Percentiles rank a stretch among this genome's conserved stretches.
phyloP scores from a whole-genome alignment of 2,888 invertebrate genomes.

The Capitulum mitella region DNA sequence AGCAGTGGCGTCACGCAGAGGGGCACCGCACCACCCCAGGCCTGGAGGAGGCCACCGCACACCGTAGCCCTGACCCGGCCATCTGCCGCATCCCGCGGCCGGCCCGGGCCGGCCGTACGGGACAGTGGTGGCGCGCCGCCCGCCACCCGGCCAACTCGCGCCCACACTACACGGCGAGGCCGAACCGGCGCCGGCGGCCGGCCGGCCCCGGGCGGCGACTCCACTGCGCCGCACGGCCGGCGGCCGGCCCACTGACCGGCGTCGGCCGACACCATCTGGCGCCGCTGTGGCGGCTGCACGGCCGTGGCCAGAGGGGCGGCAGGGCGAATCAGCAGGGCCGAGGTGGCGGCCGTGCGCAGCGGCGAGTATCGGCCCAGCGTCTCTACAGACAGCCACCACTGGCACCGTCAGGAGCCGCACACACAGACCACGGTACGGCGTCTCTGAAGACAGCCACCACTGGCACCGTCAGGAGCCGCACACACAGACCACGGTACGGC shows the following conservation, averaged over 20 bases:
- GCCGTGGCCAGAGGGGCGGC: not conserved
- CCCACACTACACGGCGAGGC: not conserved
- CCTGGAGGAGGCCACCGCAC: no score
- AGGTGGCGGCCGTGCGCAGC: slow-evolving; percentile 14
- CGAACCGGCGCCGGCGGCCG: no score
- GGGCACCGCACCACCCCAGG: no score
- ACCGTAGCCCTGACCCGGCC: no score
- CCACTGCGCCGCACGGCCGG: slow-evolving; percentile 14
- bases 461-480: no score
- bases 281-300: not conserved
- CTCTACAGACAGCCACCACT: not conserved
- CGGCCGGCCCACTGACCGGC: slow-evolving; percentile 12
- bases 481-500: no score
- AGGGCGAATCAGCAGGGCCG: not conserved
- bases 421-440: no score
- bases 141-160: not conserved
- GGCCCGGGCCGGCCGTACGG: no score
- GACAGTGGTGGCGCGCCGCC: no score
- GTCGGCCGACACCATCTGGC: not conserved
- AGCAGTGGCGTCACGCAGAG: no score
- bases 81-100: no score
- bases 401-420: not conserved
- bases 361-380: slow-evolving; percentile 15
- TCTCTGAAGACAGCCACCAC: no score
- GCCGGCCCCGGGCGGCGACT: not conserved